Conservation (phyloP, 1,140 invertebrate genomes). For the Dufourea novaeangliae region DNA sequence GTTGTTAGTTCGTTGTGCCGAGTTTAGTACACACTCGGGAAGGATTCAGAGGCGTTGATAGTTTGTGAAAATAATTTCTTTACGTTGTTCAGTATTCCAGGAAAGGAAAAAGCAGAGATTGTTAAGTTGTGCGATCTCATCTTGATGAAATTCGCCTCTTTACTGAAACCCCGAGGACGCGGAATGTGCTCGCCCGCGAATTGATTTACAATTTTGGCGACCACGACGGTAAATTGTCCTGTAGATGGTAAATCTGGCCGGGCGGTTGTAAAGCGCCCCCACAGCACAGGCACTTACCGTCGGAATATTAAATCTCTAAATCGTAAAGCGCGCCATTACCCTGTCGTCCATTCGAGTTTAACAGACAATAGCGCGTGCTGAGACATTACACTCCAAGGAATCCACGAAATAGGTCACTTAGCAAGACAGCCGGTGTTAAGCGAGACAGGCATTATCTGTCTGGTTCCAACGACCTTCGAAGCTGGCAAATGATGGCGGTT, state of each 20-base stretch:
- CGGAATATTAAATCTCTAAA: conserved; percentile 42
- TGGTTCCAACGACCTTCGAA: conserved; percentile 33
- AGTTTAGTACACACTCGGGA: no score
- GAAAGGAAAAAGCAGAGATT: no score
- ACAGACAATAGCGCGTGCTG: conserved; percentile 15
- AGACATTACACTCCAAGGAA: conserved; percentile 33
- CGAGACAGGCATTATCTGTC: conserved; percentile 35
- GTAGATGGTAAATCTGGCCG: conserved; percentile 8
- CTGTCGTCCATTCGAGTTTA: conserved; percentile 24
- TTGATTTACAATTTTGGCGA: not conserved
- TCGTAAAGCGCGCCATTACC: conserved; percentile 37
- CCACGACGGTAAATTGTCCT: conserved; percentile 7
- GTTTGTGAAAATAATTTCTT: no score
- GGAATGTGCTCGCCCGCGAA: no score
- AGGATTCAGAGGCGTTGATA: no score
- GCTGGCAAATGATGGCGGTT: conserved; percentile 28
- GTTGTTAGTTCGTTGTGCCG: no score
- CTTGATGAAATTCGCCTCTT: not conserved
- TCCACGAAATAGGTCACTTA: conserved; percentile 37
- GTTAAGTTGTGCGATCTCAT: no score
- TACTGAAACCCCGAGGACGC: no score
- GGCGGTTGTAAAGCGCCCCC: conserved; percentile 10
- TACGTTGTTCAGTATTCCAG: no score
- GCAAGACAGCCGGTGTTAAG: conserved; percentile 33
- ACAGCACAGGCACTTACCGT: not conserved